phyloP scores from a whole-genome alignment of 2,113 vertebrate species.

The Collichthys lucidus region DNA sequence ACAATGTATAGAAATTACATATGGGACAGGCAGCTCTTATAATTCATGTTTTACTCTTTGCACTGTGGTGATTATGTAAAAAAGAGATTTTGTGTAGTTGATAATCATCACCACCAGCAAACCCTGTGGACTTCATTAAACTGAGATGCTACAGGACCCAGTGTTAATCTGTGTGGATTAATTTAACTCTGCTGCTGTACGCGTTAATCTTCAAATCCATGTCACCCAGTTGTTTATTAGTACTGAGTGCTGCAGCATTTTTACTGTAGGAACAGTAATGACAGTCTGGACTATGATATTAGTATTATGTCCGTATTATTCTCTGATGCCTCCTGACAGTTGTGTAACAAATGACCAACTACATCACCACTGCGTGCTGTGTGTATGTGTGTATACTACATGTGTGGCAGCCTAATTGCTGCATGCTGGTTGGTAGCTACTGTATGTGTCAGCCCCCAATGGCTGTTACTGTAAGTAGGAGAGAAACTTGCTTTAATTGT shows the following conservation, averaged over 20 bases:
- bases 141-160: background rate
- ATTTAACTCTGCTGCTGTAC: background rate
- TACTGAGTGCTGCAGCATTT: background rate
- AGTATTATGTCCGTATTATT: background rate
- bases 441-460: background rate
- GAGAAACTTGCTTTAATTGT: conserved; percentile 1
- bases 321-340: background rate
- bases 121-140: background rate
- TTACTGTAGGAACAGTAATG: background rate
- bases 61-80: background rate
- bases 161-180: conserved; percentile 3
- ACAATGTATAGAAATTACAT: background rate
- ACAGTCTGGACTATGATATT: background rate
- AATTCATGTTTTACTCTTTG: background rate
- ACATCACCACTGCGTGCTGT: background rate
- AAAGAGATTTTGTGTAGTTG: background rate
- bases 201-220: background rate
- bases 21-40: background rate
- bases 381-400: background rate
- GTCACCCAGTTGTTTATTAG: background rate
- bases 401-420: background rate
- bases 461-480: background rate
- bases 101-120: conserved; percentile 8
- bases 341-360: background rate
- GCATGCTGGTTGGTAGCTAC: background rate